These are phyloP conservation scores for Drosophila ogumai DNA, from an alignment of 1,140 invertebrate genomes.

Conservation along the genomic window DNA sequence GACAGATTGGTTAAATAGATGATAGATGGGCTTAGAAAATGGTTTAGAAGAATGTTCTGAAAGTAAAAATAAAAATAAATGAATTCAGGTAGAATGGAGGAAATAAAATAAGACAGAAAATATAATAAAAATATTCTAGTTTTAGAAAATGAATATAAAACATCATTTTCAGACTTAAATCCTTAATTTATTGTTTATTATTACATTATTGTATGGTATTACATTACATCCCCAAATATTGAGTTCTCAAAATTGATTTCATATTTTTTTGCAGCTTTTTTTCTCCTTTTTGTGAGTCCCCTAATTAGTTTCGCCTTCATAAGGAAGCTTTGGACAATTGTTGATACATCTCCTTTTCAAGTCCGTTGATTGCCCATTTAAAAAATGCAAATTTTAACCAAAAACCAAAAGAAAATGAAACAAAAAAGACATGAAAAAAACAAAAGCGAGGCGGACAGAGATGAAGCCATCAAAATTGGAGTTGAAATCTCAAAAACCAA, in stretches of 20 bases:
- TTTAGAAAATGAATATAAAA: not conserved
- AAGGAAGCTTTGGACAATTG: constrained; percentile 50
- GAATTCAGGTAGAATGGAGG: too few species aligned
- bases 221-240: not conserved
- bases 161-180: not conserved
- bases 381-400: constrained; percentile 70
- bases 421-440: constrained; percentile 15
- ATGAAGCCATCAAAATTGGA: constrained; percentile 74
- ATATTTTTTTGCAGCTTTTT: not conserved
- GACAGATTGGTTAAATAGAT: constrained; percentile 19
- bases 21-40: constrained; percentile 23
- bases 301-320: constrained; percentile 59
- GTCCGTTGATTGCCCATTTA: constrained; percentile 62
- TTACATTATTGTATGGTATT: too few species aligned
- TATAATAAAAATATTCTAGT: not conserved
- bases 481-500: constrained; percentile 34
- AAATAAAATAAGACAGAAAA: not conserved
- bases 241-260: constrained; percentile 7
- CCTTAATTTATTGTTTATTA: not conserved
- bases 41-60: constrained; percentile 4
- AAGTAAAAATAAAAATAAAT: not conserved
- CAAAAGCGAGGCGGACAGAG: constrained; percentile 26
- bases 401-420: constrained; percentile 14
- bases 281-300: not conserved
- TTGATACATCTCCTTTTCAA: constrained; percentile 46